Percentiles rank a stretch among this genome's conserved stretches.
These are phyloP conservation scores for Therioaphis trifolii DNA, from an alignment of 2,888 invertebrate genomes.

Conservation along the genomic window DNA sequence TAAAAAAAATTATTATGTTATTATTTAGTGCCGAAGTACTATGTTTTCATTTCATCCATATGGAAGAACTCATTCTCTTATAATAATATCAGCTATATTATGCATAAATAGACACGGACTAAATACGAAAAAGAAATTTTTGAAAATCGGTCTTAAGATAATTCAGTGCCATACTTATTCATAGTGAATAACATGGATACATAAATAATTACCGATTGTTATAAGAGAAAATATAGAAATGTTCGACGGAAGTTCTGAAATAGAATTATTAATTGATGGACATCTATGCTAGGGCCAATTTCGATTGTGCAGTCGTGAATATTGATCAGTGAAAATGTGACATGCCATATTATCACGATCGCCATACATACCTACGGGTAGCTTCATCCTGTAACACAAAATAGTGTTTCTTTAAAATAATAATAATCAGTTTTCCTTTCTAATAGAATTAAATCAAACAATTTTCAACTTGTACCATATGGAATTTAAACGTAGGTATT, in stretches of 20 bases:
- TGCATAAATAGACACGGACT: no score
- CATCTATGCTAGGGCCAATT: slow-evolving; percentile 41
- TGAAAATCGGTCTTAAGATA: no score
- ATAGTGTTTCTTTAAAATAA: not conserved
- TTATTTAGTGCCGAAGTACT: no score
- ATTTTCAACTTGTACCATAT: no score
- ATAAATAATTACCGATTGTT: slow-evolving; percentile 39
- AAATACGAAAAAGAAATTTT: no score
- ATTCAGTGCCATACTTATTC: not conserved
- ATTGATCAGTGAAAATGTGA: slow-evolving; percentile 50
- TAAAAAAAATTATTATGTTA: no score
- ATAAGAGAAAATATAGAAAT: slow-evolving; percentile 43
- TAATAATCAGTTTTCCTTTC: slow-evolving; percentile 24
- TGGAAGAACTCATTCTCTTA: no score
- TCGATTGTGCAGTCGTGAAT: slow-evolving; percentile 38
- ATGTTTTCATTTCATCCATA: no score
- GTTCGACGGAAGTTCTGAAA: slow-evolving; percentile 33
- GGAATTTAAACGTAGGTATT: not conserved
- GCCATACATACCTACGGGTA: slow-evolving; percentile 51
- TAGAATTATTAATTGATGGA: slow-evolving; percentile 47
- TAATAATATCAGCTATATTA: no score
- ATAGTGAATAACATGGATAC: not conserved
- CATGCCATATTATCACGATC: slow-evolving; percentile 52
- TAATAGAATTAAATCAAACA: not conserved
- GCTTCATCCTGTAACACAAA: slow-evolving; percentile 6